Conservation (phyloP, 1,140 invertebrate species). For the Parapsyche elsis region DNA sequence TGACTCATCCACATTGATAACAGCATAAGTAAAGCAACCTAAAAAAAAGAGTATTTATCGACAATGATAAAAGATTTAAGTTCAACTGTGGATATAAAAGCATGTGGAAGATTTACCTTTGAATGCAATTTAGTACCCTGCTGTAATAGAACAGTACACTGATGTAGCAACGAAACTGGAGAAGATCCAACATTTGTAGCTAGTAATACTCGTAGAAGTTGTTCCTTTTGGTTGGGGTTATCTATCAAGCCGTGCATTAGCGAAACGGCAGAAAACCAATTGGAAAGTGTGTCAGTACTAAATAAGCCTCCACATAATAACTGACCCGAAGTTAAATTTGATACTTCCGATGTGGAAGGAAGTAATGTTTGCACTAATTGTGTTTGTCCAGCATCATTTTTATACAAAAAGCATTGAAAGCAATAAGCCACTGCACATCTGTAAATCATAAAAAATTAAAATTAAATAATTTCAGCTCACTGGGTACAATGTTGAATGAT, state of each 20-base stretch:
- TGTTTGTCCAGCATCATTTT: conserved; percentile 90
- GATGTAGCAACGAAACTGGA: conserved; percentile 89
- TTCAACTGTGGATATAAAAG: background rate
- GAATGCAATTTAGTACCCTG: conserved; percentile 89
- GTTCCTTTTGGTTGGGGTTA: conserved; percentile 90
- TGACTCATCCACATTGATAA: conserved; percentile 90
- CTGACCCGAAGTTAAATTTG: conserved; percentile 81
- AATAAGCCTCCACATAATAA: conserved; percentile 95
- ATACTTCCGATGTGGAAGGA: conserved; percentile 82
- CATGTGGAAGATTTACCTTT: conserved; percentile 66
- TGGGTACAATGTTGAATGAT: background rate
- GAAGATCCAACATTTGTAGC: conserved; percentile 86
- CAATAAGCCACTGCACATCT: conserved; percentile 95
- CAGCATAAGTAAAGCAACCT: conserved; percentile 90
- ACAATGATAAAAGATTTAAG: background rate
- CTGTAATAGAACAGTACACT: conserved; percentile 86
- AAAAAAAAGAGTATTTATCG: conserved; percentile 31
- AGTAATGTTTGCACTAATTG: conserved; percentile 92
- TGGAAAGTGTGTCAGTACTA: conserved; percentile 90
- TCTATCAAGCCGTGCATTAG: conserved; percentile 92
- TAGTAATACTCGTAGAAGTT: conserved; percentile 91
- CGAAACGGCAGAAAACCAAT: conserved; percentile 96
- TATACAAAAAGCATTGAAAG: conserved; percentile 95
- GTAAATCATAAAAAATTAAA: conserved; percentile 21
- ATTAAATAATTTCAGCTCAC: background rate